phyloP scores from a whole-genome alignment of 2,888 invertebrate species.

The Dugesia japonica region DNA sequence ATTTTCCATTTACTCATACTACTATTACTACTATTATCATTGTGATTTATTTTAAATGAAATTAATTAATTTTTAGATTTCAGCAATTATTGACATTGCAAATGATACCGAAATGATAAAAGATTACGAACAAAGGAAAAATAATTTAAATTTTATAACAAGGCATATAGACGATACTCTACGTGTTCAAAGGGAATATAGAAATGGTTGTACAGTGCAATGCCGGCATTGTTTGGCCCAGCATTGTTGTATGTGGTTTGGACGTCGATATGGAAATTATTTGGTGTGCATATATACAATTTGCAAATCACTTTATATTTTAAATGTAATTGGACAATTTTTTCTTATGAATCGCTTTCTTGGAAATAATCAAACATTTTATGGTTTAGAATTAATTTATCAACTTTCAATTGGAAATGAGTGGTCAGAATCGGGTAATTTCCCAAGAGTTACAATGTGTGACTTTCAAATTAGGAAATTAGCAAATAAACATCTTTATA shows the following conservation, averaged over 20 bases:
- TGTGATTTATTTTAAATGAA: too few species aligned
- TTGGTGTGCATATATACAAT: constrained; percentile 39
- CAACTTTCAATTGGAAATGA: constrained; percentile 40
- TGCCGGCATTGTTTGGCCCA: constrained; percentile 31
- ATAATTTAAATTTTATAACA: constrained; percentile 48
- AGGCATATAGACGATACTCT: constrained; percentile 47
- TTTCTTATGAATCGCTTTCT: constrained; percentile 44
- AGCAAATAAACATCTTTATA: constrained; percentile 48
- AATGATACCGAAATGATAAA: constrained; percentile 48
- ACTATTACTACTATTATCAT: too few species aligned
- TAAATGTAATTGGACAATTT: constrained; percentile 41
- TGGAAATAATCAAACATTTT: constrained; percentile 41
- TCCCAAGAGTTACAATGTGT: constrained; percentile 46
- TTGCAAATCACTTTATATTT: constrained; percentile 39
- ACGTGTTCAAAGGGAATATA: constrained; percentile 42
- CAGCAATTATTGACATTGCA: constrained; percentile 48
- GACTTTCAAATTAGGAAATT: constrained; percentile 48
- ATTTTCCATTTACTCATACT: too few species aligned
- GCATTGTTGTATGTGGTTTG: constrained; percentile 39
- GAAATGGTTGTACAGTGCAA: constrained; percentile 42
- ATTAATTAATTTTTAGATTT: constrained; percentile 44
- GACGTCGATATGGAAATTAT: constrained; percentile 41
- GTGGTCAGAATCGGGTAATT: constrained; percentile 43
- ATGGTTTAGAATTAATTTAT: constrained; percentile 42
- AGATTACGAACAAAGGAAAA: constrained; percentile 44